These are phyloP conservation scores for Pantherophis alleghaniensis DNA, from an alignment of 2,797 vertebrate species.

Conservation along the genomic window DNA sequence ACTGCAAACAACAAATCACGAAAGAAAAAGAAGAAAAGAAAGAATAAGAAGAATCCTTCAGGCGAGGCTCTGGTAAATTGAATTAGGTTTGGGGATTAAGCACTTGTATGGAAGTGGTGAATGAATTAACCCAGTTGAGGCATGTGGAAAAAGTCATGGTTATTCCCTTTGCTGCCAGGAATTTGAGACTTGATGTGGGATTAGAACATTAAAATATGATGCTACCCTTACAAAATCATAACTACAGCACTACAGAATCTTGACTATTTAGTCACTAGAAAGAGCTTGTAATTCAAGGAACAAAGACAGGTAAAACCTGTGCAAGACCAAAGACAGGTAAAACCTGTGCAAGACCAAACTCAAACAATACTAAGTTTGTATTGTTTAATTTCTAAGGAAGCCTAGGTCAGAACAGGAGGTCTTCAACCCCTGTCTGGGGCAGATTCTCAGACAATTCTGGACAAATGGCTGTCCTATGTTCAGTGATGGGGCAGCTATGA, in stretches of 20 bases:
- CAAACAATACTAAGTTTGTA: not conserved
- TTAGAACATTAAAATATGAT: not conserved
- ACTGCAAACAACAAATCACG: slow-evolving; percentile 73
- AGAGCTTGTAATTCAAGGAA: not conserved
- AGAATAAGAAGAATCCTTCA: slow-evolving; percentile 73
- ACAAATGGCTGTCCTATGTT: not conserved
- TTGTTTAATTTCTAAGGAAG: no score
- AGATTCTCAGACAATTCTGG: not conserved
- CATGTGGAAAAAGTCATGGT: not conserved
- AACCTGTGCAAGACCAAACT: not conserved
- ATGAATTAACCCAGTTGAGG: not conserved
- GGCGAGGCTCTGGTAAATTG: slow-evolving; percentile 76
- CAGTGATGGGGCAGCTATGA: not conserved
- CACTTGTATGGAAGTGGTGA: not conserved
- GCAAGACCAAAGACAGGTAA: not conserved
- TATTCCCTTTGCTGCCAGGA: not conserved
- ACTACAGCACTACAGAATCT: not conserved
- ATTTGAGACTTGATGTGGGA: not conserved
- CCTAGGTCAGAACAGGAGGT: no score
- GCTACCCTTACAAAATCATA: not conserved
- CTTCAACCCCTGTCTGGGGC: not conserved
- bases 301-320: not conserved
- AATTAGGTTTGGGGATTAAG: not conserved
- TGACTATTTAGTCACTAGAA: not conserved
- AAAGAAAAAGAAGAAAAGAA: slow-evolving; percentile 96